phyloP scores from a whole-genome alignment of 1,140 invertebrate species.

The Papilio polyxenes region DNA sequence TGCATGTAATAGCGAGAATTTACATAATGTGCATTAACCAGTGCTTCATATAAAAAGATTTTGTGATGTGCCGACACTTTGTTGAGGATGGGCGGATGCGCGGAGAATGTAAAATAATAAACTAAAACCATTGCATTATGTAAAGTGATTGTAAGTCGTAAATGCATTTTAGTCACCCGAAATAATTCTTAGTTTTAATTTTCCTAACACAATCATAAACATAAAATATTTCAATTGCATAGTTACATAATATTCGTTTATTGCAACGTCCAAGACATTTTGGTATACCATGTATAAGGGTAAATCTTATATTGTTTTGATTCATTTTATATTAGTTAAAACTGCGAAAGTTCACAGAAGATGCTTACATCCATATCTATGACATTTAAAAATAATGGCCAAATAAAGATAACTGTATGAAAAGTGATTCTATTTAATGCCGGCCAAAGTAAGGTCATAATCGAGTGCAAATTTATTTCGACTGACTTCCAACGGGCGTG shows the following conservation, averaged over 20 bases:
- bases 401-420: background rate
- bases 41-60: background rate
- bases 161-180: background rate
- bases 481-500: constrained; percentile 20
- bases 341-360: background rate
- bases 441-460: background rate
- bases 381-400: background rate
- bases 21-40: constrained; percentile 19
- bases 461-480: constrained; percentile 36
- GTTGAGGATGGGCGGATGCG: background rate
- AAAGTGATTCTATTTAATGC: background rate
- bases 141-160: background rate
- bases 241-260: background rate
- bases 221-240: background rate
- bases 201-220: background rate
- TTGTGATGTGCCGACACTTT: background rate
- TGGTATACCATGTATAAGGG: too few species aligned
- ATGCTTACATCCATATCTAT: background rate
- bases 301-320: too few species aligned
- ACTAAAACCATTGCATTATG: background rate
- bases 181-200: background rate
- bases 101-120: background rate
- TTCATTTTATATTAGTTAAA: too few species aligned
- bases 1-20: constrained; percentile 13
- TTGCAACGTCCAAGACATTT: too few species aligned